These are phyloP conservation scores for Dermolepida albohirtum DNA, from an alignment of 2,888 invertebrate species.

Conservation along the genomic window DNA sequence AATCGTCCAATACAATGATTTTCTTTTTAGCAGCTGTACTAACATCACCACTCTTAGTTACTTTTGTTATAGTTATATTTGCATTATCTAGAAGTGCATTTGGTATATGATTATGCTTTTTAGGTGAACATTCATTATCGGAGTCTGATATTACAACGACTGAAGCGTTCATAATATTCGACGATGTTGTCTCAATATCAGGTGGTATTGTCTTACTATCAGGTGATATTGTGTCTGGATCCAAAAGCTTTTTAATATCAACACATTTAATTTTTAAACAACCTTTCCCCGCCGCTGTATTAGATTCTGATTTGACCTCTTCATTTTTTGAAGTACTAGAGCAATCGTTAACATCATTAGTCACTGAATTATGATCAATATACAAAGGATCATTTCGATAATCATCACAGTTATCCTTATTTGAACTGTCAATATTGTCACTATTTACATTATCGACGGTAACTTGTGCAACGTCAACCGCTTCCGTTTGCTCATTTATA, in stretches of 20 bases:
- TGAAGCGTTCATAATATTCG: constrained; percentile 49
- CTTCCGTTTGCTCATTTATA: too few species aligned
- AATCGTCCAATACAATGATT: constrained; percentile 26
- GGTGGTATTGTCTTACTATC: constrained; percentile 13
- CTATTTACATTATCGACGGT: too few species aligned
- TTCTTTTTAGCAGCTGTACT: constrained; percentile 6
- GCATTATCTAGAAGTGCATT: too few species aligned
- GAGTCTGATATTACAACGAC: constrained; percentile 59
- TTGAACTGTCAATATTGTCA: background rate
- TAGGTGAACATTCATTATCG: constrained; percentile 54
- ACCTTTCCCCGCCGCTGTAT: background rate
- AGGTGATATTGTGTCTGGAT: constrained; percentile 47
- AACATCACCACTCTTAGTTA: constrained; percentile 7
- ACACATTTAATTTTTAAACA: constrained; percentile 57
- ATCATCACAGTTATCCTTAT: constrained; percentile 4
- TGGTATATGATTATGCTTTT: constrained; percentile 29
- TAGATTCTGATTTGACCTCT: background rate
- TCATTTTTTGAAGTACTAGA: background rate
- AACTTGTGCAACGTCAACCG: too few species aligned
- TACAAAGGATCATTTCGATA: constrained; percentile 15
- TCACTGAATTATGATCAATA: background rate
- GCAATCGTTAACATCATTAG: background rate
- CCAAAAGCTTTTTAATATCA: constrained; percentile 61
- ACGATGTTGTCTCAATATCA: too few species aligned
- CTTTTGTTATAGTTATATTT: background rate